Evolutionary conservation across 1,140 invertebrate genomes (phyloP).

Genomic region (Drusus annulatus): DNA sequence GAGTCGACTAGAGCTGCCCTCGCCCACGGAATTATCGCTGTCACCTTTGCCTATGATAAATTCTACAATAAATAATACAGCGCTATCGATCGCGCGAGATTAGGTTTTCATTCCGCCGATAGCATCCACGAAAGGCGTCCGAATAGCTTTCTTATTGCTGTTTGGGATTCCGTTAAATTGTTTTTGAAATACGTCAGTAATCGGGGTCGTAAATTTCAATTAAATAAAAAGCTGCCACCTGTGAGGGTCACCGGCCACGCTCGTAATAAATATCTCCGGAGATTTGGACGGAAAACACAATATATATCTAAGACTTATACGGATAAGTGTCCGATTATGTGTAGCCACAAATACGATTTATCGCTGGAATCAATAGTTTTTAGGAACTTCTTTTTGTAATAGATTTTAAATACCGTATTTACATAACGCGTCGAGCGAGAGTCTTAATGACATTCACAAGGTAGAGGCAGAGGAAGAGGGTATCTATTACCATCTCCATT

Average conservation of each 20-base stretch:
- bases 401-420: slow-evolving; percentile 9
- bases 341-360: slow-evolving; percentile 29
- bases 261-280: slow-evolving; percentile 32
- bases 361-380: slow-evolving; percentile 30
- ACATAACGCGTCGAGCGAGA: neutral
- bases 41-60: slow-evolving; percentile 20
- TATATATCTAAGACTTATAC: slow-evolving; percentile 27
- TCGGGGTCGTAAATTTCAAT: slow-evolving; percentile 50
- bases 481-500: too few species aligned
- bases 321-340: slow-evolving; percentile 33
- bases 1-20: neutral
- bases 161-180: slow-evolving; percentile 35
- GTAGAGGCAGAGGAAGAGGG: too few species aligned
- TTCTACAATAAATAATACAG: slow-evolving; percentile 39
- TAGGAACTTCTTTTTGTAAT: neutral
- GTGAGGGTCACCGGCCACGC: slow-evolving; percentile 35
- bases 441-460: too few species aligned
- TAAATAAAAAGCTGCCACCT: slow-evolving; percentile 44
- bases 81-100: slow-evolving; percentile 39
- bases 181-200: slow-evolving; percentile 42
- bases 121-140: slow-evolving; percentile 4
- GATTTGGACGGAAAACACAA: slow-evolving; percentile 32
- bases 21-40: slow-evolving; percentile 25
- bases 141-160: slow-evolving; percentile 26
- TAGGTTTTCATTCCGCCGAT: slow-evolving; percentile 23